Base-by-base conservation (phyloP, 2,113 vertebrate genomes). In the Edolisoma coerulescens region DNA sequence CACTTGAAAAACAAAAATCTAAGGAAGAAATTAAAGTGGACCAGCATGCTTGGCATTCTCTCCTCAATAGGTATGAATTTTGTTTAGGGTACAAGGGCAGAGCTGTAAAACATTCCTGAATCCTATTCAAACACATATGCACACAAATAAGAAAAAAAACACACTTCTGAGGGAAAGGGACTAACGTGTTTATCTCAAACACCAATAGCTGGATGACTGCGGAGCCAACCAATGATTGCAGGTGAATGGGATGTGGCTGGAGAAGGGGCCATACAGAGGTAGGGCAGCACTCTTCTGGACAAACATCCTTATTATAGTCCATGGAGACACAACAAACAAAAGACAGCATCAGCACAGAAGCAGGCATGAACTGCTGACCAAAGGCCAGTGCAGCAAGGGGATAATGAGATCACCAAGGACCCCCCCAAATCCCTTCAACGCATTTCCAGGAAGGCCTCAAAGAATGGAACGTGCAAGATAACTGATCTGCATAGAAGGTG, bases 301-400 rank as follows among this genome's bases (percentile, higher is more conserved):
- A 44, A 50, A 44, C 39, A 52, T 27, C 11, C 39, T 23, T 30
- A 18, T 28, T 39, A 22, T 23, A 52, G 27, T 18, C 6, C 37
- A 50, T 2, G 3, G 53, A 42, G 32, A 59, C 44, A 59, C 17
- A 52, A 52, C 20, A 52, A 59, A 67, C 11, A 18, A 59, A 67
- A 67, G 21, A 67, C 1, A 44, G 21, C 32, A 50, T 6, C 53
- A 68, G 61, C 37, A 86, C 17, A 87, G 27, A 45, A 60, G 22
- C 0, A 0, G 54, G 14, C 37, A 77, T 23, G 18, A 52, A 44
- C 71, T 33, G 27, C 0, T 59, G 14, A 69, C 37, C 45, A 23
- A 68, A 52, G 33, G 5, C 18, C 26, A 69, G 2, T 23, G 45
- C 12, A 60, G 16, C 0, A 53, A 15, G 6, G 11, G 17, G 14